Evolutionary conservation across 2,797 vertebrate genomes (phyloP), one percentile per base, ranked within the genome.

Genomic region (Myripristis murdjan): DNA sequence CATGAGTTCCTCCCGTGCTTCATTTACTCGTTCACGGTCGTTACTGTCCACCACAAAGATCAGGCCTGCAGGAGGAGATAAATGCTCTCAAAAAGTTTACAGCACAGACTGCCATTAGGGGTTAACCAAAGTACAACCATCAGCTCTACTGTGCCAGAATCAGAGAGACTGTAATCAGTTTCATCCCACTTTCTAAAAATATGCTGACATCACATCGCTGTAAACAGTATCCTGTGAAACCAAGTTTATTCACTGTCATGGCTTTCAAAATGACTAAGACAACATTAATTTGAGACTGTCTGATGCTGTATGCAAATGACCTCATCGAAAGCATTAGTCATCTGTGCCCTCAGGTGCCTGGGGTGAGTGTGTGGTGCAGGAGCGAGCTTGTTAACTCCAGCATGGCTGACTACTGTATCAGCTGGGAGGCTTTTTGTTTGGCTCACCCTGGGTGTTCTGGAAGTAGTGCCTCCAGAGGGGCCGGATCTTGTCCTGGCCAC

Each of bases 31-130:
- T 89, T 99, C 98, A 23, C 97, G 93, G 83, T 99, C 98, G 26
- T 99, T 98, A 86, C 97, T 99, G 92, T 99, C 98, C 79, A 98
- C 97, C 90, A 99, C 97, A 67, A 99, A 99, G 90, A 99, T 99
- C 93, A 99, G 90, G 66, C 97, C 98, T 95, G 90, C n/a, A 6
- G 18, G 24, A 39, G 61, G 35, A 44, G 22, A 48, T 11, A 49
- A 31, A 56, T n/a, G 10, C 31, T 37, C 31, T 56, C 24, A 31
- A 28, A 8, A 7, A 16, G 3, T 16, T 39, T 2, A 3, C 28
- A 23, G 22, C 20, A 59, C 3, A 18, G 26, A 2, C 12, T 60
- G 31, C 51, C 58, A 59, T 57, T 24, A 60, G 26, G 12, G 23
- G 18, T 49, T 0, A 39, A 64, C 65, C 16, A 26, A 43, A 57